phyloP scores from a whole-genome alignment of 2,888 invertebrate genomes.

The Tipula helvola region DNA sequence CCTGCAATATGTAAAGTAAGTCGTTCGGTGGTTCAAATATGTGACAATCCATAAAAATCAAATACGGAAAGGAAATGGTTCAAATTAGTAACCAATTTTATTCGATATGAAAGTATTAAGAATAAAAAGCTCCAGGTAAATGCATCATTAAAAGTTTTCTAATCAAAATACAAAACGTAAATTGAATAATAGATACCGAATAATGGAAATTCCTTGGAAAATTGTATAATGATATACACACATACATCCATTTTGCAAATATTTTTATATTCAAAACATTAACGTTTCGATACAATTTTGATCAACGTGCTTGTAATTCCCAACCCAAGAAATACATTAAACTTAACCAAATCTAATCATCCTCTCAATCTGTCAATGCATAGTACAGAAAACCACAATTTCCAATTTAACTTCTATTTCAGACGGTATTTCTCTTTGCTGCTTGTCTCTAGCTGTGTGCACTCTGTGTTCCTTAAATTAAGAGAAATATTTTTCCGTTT shows the following conservation, averaged over 20 bases:
- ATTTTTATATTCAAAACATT: not conserved
- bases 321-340: not conserved
- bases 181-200: not conserved
- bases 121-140: no score
- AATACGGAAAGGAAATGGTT: no score
- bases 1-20: no score
- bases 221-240: no score
- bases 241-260: no score
- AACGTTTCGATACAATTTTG: not conserved
- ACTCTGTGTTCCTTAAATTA: not conserved
- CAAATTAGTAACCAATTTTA: no score
- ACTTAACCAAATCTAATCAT: not conserved
- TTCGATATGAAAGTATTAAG: no score
- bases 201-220: not conserved
- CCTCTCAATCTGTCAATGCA: not conserved
- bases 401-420: not conserved
- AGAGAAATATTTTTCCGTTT: not conserved
- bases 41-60: no score
- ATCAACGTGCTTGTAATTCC: not conserved
- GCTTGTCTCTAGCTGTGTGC: not conserved
- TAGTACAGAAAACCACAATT: not conserved
- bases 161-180: not conserved
- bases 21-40: no score
- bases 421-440: not conserved
- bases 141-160: not conserved